Evolutionary conservation across 2,888 invertebrate genomes (phyloP), one percentile per base, ranked within the genome.

Genomic region (Lasioglossum figueresi): DNA sequence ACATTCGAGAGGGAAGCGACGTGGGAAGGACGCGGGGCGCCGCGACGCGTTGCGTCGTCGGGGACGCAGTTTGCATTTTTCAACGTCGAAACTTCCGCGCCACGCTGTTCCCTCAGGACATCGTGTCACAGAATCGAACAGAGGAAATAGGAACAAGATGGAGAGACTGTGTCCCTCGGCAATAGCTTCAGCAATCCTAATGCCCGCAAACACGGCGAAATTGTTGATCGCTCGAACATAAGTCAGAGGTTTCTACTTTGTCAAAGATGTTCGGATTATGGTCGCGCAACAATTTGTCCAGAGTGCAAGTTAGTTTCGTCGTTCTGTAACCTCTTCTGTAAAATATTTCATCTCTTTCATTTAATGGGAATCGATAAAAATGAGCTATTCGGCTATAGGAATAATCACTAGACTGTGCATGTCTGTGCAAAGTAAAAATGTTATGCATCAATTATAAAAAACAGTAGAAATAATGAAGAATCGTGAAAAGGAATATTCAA

Each of bases 51-150:
- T 0, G n/a, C 56, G 56, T 56, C 56, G 56, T n/a, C 56, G 12
- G 85, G 88, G 88, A 90, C 89, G 84, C 88, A 80, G 88, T 88
- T 92, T 91, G 88, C 91, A 92, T 92, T 92, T 92, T 90, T 92
- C 92, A 91, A 90, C 88, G 92, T 92, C 91, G 83, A 85, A 91
- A 89, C 87, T 90, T 89, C 88, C 85, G 85, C 80, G 74, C 68
- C 40, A 19, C n/a, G 40, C 23, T 52, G 76, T 59, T 87, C 89
- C 88, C 90, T 19, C 23, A 88, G 82, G 91, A 88, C 87, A n/a
- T 59, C 79, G 63, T 82, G 80, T 63, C 63, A 73, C 76, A 81
- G 90, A 80, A 85, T 90, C 90, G 87, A 75, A 68, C 80, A 79
- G 87, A 83, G 88, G 77, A 86, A 89, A 82, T 82, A 78, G 73